Evolutionary conservation across 35 echinoderm and acorn worm species (phyloP).

Genomic region (Apostichopus japonicus): DNA sequence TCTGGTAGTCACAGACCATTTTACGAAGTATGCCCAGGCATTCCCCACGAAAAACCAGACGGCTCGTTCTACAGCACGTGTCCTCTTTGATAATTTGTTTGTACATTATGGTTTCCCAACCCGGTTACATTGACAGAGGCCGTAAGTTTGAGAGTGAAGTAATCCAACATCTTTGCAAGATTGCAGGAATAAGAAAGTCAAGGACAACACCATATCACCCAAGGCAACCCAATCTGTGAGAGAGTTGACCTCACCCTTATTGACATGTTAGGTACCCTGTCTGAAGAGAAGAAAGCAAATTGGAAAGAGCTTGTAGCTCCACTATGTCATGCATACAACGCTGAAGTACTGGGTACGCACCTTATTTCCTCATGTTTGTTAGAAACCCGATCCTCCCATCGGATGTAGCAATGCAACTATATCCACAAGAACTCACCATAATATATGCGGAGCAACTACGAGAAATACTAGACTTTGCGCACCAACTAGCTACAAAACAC

Average conservation of each 20-base stretch:
- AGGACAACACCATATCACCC: constrained; percentile 74
- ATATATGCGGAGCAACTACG: neutral
- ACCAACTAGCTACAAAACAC: neutral
- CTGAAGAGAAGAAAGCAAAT: too few species aligned
- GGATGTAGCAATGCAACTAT: neutral
- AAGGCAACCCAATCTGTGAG: constrained; percentile 38
- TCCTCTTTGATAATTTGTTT: constrained; percentile 30
- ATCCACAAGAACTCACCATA: too few species aligned
- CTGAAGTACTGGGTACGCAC: constrained; percentile 35
- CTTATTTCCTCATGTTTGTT: constrained; percentile 69
- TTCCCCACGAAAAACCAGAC: constrained; percentile 62
- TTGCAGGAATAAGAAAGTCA: constrained; percentile 35
- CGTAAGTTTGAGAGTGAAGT: constrained; percentile 58
- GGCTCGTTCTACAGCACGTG: neutral
- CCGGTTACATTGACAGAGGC: constrained; percentile 59
- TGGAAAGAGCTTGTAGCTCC: too few species aligned
- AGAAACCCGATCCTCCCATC: constrained; percentile 41
- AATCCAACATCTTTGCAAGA: constrained; percentile 28
- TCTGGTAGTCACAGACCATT: constrained; percentile 50
- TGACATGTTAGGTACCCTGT: neutral
- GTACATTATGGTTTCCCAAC: constrained; percentile 58
- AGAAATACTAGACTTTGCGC: constrained; percentile 27
- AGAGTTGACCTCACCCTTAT: constrained; percentile 26
- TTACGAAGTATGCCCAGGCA: constrained; percentile 56
- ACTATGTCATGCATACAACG: neutral